Evolutionary conservation across 2,888 invertebrate species (phyloP).

Genomic region (Cacoxenus indagator): DNA sequence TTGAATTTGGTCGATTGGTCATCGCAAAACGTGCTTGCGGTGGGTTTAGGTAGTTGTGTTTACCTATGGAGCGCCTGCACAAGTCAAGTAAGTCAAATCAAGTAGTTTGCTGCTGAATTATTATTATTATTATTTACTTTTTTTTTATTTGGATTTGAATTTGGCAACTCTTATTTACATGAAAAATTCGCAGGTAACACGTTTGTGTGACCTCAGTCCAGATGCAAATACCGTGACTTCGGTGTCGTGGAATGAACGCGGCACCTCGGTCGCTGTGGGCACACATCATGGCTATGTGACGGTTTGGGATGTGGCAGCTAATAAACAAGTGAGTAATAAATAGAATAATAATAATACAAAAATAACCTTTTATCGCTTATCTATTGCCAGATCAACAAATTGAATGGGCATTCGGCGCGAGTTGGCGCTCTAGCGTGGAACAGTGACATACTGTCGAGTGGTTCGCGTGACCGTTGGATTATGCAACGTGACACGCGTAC

Average conservation of each 20-base stretch:
- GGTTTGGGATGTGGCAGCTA: conserved; percentile 97
- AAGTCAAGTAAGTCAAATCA: conserved; percentile 85
- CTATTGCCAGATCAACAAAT: conserved; percentile 80
- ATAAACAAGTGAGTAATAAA: conserved; percentile 78
- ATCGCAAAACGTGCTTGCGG: conserved; percentile 97
- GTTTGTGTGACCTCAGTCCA: conserved; percentile 93
- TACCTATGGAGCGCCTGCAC: conserved; percentile 99
- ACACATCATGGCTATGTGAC: conserved; percentile 97
- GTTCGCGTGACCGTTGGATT: conserved; percentile 95
- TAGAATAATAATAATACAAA: neutral
- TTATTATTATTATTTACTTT: neutral
- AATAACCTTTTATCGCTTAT: neutral
- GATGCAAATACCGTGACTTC: conserved; percentile 97
- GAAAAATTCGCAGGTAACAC: conserved; percentile 77
- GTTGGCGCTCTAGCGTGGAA: conserved; percentile 98
- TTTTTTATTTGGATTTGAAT: neutral
- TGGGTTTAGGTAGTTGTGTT: conserved; percentile 97
- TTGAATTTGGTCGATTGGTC: conserved; percentile 99
- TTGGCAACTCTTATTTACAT: neutral
- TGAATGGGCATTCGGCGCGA: conserved; percentile 92
- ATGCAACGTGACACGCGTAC: conserved; percentile 94
- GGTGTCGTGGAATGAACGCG: conserved; percentile 98
- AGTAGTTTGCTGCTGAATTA: neutral
- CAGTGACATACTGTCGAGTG: conserved; percentile 95
- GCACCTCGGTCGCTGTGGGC: conserved; percentile 96